Evolutionary conservation across 2,888 invertebrate genomes (phyloP), one percentile per base, ranked within the genome.

Genomic region (Oegoconia quadripuncta): DNA sequence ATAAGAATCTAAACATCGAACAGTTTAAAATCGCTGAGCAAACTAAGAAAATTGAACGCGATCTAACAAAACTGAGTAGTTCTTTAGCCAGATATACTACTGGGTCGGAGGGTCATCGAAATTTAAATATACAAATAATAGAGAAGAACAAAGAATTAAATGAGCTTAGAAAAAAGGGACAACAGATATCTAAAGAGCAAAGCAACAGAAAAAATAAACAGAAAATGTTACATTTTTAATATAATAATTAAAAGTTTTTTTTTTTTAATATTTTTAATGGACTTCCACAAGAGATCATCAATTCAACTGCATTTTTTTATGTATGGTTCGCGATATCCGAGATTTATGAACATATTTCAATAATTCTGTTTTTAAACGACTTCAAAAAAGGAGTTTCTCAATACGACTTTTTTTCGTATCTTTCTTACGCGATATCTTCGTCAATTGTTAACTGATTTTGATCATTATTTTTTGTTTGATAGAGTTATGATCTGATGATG

Each of bases 151-250:
- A 84, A 44, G 91, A 93, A 59, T 70, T 95, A 0, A 69, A 74
- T n/a, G 65, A 73, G 5, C 83, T 95, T 16, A 88, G 86, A 51
- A 86, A 78, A 20, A 90, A 90, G 35, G 93, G 93, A 46, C 87
- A 74, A 33, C 90, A 87, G 52, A 91, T 95, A 41, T 74, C 87
- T 28, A 90, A 88, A 46, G 95, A 95, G 74, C 93, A 94, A 62
- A 90, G 82, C 53, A 87, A 90, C 30, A 88, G 95, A 47, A 93
- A 91, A 51, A 92, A 92, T 61, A 92, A 93, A 68, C 91, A 91
- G 54, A 95, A 95, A 78, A 87, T 95, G 78, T 90, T 92, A 29
- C 87, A 93, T 52, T 95, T 95, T 89, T 95, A 89, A 65, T 3
- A 14, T 12, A 32, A 31, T 12, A 17, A 2, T 18, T 7, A n/a